phyloP scores from a whole-genome alignment of 2,113 vertebrate species.

The Prinia subflava region DNA sequence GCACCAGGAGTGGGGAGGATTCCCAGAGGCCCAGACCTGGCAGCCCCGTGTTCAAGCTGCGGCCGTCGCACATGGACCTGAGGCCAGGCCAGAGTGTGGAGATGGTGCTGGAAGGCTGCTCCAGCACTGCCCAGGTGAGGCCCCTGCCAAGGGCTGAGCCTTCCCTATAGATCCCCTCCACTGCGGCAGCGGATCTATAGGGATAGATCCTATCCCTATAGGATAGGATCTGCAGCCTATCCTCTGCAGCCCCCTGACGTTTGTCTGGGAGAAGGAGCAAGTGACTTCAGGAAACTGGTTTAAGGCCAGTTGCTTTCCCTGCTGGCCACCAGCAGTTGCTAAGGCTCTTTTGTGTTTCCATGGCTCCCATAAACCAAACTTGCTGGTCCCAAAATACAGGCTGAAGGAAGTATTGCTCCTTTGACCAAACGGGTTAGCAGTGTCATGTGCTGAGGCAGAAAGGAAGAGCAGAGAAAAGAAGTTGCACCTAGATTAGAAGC shows the following conservation, averaged over 20 bases:
- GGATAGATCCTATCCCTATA: too few species aligned
- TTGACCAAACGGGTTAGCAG: not conserved
- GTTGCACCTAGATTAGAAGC: not conserved
- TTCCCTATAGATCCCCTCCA: not conserved
- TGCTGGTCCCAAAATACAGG: not conserved
- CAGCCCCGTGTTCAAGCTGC: constrained; percentile 75
- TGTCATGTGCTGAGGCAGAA: not conserved
- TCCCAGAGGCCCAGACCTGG: not conserved
- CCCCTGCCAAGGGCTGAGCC: not conserved
- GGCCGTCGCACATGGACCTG: constrained; percentile 75
- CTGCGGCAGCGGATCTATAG: too few species aligned
- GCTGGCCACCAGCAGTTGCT: not conserved
- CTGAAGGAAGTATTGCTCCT: not conserved
- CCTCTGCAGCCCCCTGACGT: not conserved
- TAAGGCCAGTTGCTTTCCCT: not conserved
- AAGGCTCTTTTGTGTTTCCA: constrained; percentile 25
- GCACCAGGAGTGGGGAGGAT: not conserved
- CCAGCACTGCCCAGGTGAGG: constrained; percentile 76
- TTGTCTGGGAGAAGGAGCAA: not conserved
- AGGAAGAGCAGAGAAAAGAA: not conserved
- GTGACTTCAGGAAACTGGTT: not conserved
- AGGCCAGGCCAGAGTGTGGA: constrained; percentile 73
- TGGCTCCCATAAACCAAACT: not conserved
- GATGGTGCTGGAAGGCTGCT: constrained; percentile 79
- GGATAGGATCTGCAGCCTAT: too few species aligned